Evolutionary conservation across 2,888 invertebrate species (phyloP).

Genomic region (Epinotia ramella): DNA sequence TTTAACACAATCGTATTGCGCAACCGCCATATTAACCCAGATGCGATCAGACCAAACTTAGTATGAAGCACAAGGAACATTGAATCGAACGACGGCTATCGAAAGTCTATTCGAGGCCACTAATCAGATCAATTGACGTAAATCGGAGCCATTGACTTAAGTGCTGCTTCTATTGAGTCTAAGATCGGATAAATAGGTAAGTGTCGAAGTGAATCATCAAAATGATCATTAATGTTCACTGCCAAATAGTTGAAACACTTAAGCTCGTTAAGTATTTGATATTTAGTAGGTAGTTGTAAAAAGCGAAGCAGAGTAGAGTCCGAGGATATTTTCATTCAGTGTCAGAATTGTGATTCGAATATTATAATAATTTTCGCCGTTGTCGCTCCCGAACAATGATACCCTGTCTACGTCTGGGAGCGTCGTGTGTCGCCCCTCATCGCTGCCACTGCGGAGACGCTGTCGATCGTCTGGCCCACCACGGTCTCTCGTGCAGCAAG

Average conservation of each 20-base stretch:
- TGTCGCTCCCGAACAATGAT: too few relatives aligned
- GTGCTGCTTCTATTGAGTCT: slow-evolving; percentile 4
- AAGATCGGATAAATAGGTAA: background rate
- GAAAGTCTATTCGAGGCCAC: slow-evolving; percentile 34
- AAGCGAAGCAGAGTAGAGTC: background rate
- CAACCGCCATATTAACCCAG: slow-evolving; percentile 42
- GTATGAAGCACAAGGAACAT: background rate
- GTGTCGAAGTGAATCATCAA: background rate
- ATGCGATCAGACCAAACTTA: slow-evolving; percentile 20
- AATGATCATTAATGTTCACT: background rate
- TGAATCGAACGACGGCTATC: background rate
- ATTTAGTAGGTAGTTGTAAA: background rate
- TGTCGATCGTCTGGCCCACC: too few relatives aligned
- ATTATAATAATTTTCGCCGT: too few relatives aligned
- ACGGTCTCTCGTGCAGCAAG: too few relatives aligned
- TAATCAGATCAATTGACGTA: slow-evolving; percentile 40
- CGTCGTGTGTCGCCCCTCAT: too few relatives aligned
- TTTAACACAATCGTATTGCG: slow-evolving; percentile 39
- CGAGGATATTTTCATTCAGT: background rate
- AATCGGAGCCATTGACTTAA: slow-evolving; percentile 29
- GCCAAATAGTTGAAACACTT: background rate
- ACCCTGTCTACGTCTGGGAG: too few relatives aligned
- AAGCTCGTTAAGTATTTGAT: background rate
- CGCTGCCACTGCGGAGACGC: too few relatives aligned
- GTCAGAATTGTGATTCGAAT: background rate